Evolutionary conservation across 92 coral and sea anemone genomes (phyloP).

Genomic region (Epizoanthus ramosus): DNA sequence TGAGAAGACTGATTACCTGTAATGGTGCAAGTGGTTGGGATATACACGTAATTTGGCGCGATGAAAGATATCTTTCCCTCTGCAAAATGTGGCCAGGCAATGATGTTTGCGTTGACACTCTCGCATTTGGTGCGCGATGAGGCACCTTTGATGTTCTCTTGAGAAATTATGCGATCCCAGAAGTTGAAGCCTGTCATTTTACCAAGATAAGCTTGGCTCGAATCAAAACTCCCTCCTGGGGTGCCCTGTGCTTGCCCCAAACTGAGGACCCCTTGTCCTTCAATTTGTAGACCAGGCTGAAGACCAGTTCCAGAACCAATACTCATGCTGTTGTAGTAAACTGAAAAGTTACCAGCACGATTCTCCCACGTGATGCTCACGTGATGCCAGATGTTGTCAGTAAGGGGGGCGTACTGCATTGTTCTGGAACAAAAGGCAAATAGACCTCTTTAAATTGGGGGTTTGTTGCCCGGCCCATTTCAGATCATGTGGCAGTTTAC

Average conservation of each 20-base stretch:
- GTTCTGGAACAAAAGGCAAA: not conserved
- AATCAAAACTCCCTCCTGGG: conserved; percentile 31
- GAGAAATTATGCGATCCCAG: conserved; percentile 59
- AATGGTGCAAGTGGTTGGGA: not conserved
- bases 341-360: conserved; percentile 33
- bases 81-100: not conserved
- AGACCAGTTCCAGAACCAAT: not conserved
- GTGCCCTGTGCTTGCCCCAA: conserved; percentile 68
- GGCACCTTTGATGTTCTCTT: conserved; percentile 24
- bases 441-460: no score
- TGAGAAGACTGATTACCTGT: not conserved
- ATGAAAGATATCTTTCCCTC: not conserved
- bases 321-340: conserved; percentile 51
- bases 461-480: no score
- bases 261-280: conserved; percentile 41
- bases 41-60: not conserved
- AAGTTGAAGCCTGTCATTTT: conserved; percentile 58
- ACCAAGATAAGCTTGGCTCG: conserved; percentile 57
- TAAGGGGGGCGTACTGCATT: not conserved
- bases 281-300: conserved; percentile 12
- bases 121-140: not conserved
- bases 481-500: no score
- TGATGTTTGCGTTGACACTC: conserved; percentile 8
- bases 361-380: conserved; percentile 69
- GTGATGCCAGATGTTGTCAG: conserved; percentile 61